phyloP scores from a whole-genome alignment of 2,113 vertebrate species.

The Phrynosoma platyrhinos region DNA sequence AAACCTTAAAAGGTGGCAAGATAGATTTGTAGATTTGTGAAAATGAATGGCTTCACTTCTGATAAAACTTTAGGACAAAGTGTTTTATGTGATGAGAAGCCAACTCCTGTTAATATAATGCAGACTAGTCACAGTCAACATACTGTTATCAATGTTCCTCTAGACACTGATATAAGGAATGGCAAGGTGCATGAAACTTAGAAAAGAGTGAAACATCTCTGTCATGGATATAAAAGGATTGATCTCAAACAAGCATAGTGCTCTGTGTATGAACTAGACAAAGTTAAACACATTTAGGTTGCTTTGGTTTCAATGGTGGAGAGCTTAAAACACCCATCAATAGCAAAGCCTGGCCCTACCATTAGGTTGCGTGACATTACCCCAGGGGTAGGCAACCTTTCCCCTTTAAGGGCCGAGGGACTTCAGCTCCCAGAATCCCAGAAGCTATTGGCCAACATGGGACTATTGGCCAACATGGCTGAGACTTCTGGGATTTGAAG shows the following conservation, averaged over 20 bases:
- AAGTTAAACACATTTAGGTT: background rate
- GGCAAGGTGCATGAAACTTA: background rate
- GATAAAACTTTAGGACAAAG: background rate
- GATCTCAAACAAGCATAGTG: background rate
- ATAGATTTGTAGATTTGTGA: slow-evolving; percentile 13
- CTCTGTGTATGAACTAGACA: background rate
- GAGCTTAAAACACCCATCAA: background rate
- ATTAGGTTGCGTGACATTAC: background rate
- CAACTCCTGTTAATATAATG: background rate
- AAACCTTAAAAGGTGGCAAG: slow-evolving; percentile 13
- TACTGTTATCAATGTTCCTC: background rate
- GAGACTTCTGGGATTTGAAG: too few species aligned
- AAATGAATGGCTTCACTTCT: background rate
- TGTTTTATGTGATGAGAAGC: background rate
- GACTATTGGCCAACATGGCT: too few species aligned
- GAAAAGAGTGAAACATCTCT: background rate
- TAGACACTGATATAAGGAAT: background rate
- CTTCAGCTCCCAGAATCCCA: too few species aligned
- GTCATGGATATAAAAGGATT: background rate
- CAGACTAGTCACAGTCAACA: background rate
- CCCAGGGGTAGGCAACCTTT: too few species aligned
- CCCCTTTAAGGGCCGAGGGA: too few species aligned
- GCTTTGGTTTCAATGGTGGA: background rate
- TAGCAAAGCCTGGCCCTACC: background rate
- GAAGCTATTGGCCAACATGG: too few species aligned